These are phyloP conservation scores for Exaiptasia diaphana DNA, from an alignment of 64 coral and sea anemone genomes.

Conservation along the genomic window DNA sequence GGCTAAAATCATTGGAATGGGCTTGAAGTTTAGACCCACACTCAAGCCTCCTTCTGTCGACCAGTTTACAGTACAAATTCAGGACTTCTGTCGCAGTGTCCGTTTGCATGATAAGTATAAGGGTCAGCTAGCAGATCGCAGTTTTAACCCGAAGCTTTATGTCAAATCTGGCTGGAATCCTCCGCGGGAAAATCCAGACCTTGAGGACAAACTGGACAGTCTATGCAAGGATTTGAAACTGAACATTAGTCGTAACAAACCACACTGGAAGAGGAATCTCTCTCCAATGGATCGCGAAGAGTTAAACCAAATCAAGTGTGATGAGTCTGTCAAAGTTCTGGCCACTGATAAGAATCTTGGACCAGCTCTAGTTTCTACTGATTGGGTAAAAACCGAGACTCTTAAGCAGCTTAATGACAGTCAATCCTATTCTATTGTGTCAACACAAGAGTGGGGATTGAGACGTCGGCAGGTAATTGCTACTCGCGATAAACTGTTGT, in stretches of 20 bases:
- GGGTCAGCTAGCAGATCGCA: not conserved
- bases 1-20: conserved; percentile 9
- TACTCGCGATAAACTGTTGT: conserved; percentile 22
- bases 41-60: conserved; percentile 5
- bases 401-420: conserved; percentile 20
- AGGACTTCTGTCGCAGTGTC: not conserved
- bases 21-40: conserved; percentile 39
- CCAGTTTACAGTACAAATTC: conserved; percentile 35
- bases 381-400: conserved; percentile 59
- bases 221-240: conserved; percentile 15
- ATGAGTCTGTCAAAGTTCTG: conserved; percentile 5
- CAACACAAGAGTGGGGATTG: conserved; percentile 31
- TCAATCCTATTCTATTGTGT: conserved; percentile 24
- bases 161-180: conserved; percentile 19
- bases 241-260: conserved; percentile 15
- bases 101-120: conserved; percentile 2
- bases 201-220: conserved; percentile 7
- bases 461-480: conserved; percentile 43
- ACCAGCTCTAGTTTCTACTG: conserved; percentile 44
- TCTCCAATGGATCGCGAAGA: not conserved
- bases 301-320: not conserved
- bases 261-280: conserved; percentile 21
- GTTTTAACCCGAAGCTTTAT: conserved; percentile 9
- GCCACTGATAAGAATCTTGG: conserved; percentile 48
- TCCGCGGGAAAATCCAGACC: conserved; percentile 7